A percentile compares a stretch with the other conserved stretches of the same genome.
phyloP scores from a whole-genome alignment of 2,888 invertebrate species.

The Drosophila quinaria region DNA sequence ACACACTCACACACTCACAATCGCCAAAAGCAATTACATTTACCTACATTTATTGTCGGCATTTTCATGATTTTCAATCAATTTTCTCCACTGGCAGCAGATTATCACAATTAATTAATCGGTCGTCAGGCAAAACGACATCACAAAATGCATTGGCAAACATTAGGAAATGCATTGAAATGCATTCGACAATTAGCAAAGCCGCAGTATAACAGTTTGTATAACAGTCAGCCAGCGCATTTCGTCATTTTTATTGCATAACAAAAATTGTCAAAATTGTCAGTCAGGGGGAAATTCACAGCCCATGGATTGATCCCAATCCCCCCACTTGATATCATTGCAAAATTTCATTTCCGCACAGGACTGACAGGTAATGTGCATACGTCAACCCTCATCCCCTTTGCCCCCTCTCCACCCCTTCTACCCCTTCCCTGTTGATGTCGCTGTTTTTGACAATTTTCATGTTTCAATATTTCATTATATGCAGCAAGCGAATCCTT shows the following conservation, averaged over 20 bases:
- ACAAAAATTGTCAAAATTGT: slow-evolving; percentile 76
- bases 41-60: slow-evolving; percentile 50
- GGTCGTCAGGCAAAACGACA: slow-evolving; percentile 29
- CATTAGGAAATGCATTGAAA: slow-evolving; percentile 34
- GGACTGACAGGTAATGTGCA: slow-evolving; percentile 71
- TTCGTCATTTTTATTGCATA: slow-evolving; percentile 74
- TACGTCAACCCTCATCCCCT: too few relatives aligned
- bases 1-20: slow-evolving; percentile 15
- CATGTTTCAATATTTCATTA: slow-evolving; percentile 80
- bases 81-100: slow-evolving; percentile 29
- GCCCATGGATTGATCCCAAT: slow-evolving; percentile 34
- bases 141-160: slow-evolving; percentile 21
- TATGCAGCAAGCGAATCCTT: slow-evolving; percentile 52
- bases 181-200: slow-evolving; percentile 54
- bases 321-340: slow-evolving; percentile 54
- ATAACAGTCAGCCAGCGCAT: slow-evolving; percentile 32
- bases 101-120: slow-evolving; percentile 73
- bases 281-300: slow-evolving; percentile 42
- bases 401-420: not conserved
- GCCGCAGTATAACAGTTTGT: slow-evolving; percentile 53
- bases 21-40: slow-evolving; percentile 57
- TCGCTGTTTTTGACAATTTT: slow-evolving; percentile 80
- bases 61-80: slow-evolving; percentile 59
- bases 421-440: slow-evolving; percentile 4
- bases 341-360: slow-evolving; percentile 76